These are phyloP conservation scores for Aurelia sp. DNA, from an alignment of 30 jellyfish, hydroid and myxozoan species.

Conservation along the genomic window DNA sequence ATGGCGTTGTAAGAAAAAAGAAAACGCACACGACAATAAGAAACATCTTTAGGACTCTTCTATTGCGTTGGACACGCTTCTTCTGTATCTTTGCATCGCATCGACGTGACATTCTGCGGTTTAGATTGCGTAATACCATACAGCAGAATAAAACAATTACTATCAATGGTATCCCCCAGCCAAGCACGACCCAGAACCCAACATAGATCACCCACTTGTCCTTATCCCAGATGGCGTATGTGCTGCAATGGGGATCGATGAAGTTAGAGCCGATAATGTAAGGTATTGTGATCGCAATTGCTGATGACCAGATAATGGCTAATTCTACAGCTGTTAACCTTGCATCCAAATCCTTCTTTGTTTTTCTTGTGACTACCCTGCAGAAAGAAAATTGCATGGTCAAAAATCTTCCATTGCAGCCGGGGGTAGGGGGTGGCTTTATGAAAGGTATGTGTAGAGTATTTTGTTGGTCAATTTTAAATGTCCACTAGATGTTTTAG, in stretches of 20 bases:
- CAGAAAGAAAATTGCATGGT: no score
- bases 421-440: no score
- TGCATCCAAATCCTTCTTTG: neutral
- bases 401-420: no score
- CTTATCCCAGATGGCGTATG: constrained; percentile 4
- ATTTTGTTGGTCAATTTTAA: no score
- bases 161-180: constrained; percentile 61
- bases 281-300: constrained; percentile 35
- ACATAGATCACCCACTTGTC: constrained; percentile 26
- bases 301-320: constrained; percentile 25
- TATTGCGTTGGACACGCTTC: constrained; percentile 45
- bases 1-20: constrained; percentile 54
- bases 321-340: constrained; percentile 13
- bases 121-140: constrained; percentile 19
- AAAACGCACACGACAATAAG: constrained; percentile 27
- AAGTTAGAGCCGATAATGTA: constrained; percentile 27
- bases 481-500: no score
- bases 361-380: constrained; percentile 18
- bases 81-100: neutral
- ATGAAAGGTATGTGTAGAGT: no score
- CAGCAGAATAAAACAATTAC: constrained; percentile 18
- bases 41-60: constrained; percentile 36
- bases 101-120: neutral
- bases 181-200: constrained; percentile 52
- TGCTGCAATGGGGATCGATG: constrained; percentile 3